phyloP scores from a whole-genome alignment of 1,140 invertebrate species.

The Drosophila nigromelanica region DNA sequence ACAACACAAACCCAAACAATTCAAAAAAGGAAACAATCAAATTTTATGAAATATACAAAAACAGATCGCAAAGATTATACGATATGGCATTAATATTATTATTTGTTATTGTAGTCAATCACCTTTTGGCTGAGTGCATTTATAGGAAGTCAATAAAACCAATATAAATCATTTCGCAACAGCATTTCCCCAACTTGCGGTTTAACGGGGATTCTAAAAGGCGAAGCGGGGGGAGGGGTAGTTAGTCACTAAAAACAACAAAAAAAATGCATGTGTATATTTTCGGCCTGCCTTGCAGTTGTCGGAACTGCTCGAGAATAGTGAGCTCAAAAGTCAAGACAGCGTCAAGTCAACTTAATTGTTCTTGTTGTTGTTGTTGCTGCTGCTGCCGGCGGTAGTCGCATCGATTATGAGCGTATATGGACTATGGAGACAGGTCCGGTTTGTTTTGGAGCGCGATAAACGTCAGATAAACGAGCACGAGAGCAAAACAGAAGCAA shows the following conservation, averaged over 20 bases:
- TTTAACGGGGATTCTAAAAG: slow-evolving; percentile 12
- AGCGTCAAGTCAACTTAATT: slow-evolving; percentile 33
- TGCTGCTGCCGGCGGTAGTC: slow-evolving; percentile 60
- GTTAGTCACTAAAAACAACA: slow-evolving; percentile 16
- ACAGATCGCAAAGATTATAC: slow-evolving; percentile 61
- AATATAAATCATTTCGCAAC: slow-evolving; percentile 53
- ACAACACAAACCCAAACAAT: slow-evolving; percentile 16
- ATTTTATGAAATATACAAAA: slow-evolving; percentile 49
- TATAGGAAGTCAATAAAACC: slow-evolving; percentile 76
- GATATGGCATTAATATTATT: slow-evolving; percentile 45
- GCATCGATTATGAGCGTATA: slow-evolving; percentile 72
- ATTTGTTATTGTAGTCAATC: slow-evolving; percentile 69
- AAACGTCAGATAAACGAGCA: slow-evolving; percentile 78
- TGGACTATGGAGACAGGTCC: slow-evolving; percentile 73
- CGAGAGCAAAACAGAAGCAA: slow-evolving; percentile 64
- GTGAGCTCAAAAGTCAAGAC: slow-evolving; percentile 61
- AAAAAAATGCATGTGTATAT: slow-evolving; percentile 51
- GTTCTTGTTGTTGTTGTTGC: slow-evolving; percentile 50
- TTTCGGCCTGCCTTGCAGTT: slow-evolving; percentile 69
- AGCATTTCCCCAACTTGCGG: slow-evolving; percentile 36
- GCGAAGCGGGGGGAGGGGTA: neutral
- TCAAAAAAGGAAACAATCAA: slow-evolving; percentile 67
- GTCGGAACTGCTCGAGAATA: slow-evolving; percentile 74
- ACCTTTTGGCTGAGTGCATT: slow-evolving; percentile 66
- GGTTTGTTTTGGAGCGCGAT: slow-evolving; percentile 74